A percentile compares a stretch with the other conserved stretches of the same genome.
Evolutionary conservation across 2,888 invertebrate species (phyloP).

Genomic region (Phaedon cochleariae): DNA sequence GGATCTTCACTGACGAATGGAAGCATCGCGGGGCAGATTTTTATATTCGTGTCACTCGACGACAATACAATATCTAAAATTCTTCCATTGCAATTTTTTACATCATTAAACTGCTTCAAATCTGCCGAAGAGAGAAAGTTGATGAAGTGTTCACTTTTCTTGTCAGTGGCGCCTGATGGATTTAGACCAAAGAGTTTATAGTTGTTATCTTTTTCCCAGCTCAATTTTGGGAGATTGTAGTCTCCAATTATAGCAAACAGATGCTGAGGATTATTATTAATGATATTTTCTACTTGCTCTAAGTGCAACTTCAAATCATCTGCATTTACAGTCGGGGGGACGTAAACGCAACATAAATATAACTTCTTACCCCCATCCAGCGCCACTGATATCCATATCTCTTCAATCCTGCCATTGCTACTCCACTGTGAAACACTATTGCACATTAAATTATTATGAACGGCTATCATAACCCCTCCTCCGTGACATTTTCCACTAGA

Average conservation of each 20-base stretch:
- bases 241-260: neutral
- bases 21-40: neutral
- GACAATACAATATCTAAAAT: neutral
- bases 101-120: slow-evolving; percentile 3
- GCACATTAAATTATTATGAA: slow-evolving; percentile 6
- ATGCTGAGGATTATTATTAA: neutral
- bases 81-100: neutral
- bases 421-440: neutral
- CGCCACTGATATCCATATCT: too few species aligned
- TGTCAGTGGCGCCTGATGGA: slow-evolving; percentile 5
- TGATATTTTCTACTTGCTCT: slow-evolving; percentile 5
- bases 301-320: slow-evolving; percentile 1
- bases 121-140: neutral
- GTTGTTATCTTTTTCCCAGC: slow-evolving; percentile 6
- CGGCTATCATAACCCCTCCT: neutral
- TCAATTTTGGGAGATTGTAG: neutral
- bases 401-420: neutral
- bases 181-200: neutral
- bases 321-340: slow-evolving; percentile 1
- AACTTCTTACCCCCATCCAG: neutral
- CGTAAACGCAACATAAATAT: neutral
- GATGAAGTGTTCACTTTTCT: slow-evolving; percentile 2
- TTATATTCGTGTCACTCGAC: neutral
- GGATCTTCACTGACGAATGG: slow-evolving; percentile 6
- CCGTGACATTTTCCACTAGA: slow-evolving; percentile 11